Evolutionary conservation across 2,888 invertebrate genomes (phyloP), one percentile per base, ranked within the genome.

Genomic region (Folsomia candida): DNA sequence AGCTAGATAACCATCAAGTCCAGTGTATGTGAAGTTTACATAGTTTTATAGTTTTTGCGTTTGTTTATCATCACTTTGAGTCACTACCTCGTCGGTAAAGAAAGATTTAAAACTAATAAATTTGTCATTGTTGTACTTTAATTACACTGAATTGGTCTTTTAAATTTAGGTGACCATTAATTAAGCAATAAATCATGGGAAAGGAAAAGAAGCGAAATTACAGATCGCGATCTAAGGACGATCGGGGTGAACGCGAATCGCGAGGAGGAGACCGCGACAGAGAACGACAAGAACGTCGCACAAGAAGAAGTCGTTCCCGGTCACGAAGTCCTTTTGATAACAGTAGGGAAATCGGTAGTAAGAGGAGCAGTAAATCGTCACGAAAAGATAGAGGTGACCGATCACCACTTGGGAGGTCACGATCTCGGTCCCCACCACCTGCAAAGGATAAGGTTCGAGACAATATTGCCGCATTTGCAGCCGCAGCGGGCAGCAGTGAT

Each of bases 251-350:
- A 20, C 61, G 67, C 24, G 26, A 67, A 11, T 68, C 70, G 1
- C 66, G 68, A 72, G 89, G 89, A 47, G 82, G 89, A 51, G 88
- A 89, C 18, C 84, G 87, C 20, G 78, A 75, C 25, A 58, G 70
- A 11, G 67, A 75, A 22, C 67, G 76, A 24, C 75, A 70, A 9
- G 80, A 76, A n/a, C 68, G 74, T 29, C 74, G 68, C 20, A 80
- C 81, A 26, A 75, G 81, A 61, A n/a, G n/a, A n/a, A n/a, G n/a
- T n/a, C n/a, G n/a, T n/a, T 76, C 77, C 60, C 78, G 68, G 22
- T 66, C 72, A 25, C 37, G 81, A 28, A 74, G 81, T 67, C 81
- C 82, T 6, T 76, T 80, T 27, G 81, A 81, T 63, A 79, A 81
- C 66, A 80, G 78, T 26, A 81, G 78, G 81, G 82, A 68, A 78